Conservation (phyloP, 2,888 invertebrate species). For the Drosophila hamatofila region DNA sequence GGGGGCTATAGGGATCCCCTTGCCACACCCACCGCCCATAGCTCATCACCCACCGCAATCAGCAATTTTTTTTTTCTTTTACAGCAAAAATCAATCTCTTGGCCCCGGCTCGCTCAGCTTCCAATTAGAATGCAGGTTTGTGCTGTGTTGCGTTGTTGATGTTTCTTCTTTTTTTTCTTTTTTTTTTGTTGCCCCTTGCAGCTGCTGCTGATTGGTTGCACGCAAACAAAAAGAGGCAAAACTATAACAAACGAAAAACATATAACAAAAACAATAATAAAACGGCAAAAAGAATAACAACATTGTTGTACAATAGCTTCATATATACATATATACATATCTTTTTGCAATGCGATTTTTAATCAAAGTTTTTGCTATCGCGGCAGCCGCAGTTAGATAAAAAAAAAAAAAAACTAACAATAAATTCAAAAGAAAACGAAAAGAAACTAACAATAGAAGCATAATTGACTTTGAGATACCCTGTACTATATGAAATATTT, state of each 20-base stretch:
- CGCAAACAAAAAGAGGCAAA: slow-evolving; percentile 46
- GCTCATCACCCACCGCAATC: slow-evolving; percentile 64
- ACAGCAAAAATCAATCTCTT: slow-evolving; percentile 44
- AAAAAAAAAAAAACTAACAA: slow-evolving; percentile 1
- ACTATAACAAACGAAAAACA: slow-evolving; percentile 42
- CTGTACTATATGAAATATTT: neutral
- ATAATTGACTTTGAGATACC: neutral
- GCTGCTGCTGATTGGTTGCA: slow-evolving; percentile 57
- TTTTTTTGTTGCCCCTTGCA: slow-evolving; percentile 8
- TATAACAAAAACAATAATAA: slow-evolving; percentile 30
- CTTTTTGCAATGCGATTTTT: slow-evolving; percentile 71
- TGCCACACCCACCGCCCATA: slow-evolving; percentile 25
- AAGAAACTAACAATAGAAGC: neutral
- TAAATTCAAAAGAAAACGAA: slow-evolving; percentile 23
- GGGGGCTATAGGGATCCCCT: neutral
- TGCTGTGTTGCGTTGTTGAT: slow-evolving; percentile 4
- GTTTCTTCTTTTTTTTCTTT: no score
- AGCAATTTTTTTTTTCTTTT: slow-evolving; percentile 36
- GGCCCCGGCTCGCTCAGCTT: slow-evolving; percentile 37
- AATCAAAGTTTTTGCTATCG: slow-evolving; percentile 69
- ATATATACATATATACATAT: slow-evolving; percentile 69
- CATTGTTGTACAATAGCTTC: slow-evolving; percentile 40
- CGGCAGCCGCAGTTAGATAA: slow-evolving; percentile 23
- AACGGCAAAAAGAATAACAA: slow-evolving; percentile 37
- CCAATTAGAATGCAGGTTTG: slow-evolving; percentile 41